Evolutionary conservation across 2,113 vertebrate genomes (phyloP).

Genomic region (Gadus macrocephalus): DNA sequence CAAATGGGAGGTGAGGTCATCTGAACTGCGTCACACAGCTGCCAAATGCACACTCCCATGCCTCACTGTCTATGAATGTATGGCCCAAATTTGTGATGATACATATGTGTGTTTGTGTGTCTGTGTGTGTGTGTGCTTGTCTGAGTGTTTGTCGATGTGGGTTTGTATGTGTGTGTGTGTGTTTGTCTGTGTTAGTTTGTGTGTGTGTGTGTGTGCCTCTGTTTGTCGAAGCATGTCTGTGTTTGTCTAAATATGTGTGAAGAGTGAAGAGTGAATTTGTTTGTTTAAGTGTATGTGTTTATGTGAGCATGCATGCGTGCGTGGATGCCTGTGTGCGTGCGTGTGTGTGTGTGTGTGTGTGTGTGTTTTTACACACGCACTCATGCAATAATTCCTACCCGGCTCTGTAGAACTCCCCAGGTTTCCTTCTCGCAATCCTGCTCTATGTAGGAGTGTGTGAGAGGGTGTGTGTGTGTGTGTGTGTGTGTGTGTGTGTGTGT

Average conservation of each 20-base stretch:
- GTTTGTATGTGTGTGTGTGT: constrained; percentile 17
- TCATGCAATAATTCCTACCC: constrained; percentile 35
- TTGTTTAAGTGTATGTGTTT: not conserved
- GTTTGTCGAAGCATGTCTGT: constrained; percentile 11
- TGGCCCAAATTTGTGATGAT: not conserved
- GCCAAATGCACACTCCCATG: constrained; percentile 28
- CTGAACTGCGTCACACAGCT: constrained; percentile 19
- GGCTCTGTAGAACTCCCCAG: constrained; percentile 19
- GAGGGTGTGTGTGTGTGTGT: no score
- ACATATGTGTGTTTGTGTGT: not conserved
- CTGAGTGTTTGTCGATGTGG: not conserved
- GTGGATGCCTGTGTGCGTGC: constrained; percentile 23
- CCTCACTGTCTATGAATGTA: constrained; percentile 4
- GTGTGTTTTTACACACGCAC: constrained; percentile 21
- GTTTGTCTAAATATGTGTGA: no score
- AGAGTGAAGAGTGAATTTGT: no score
- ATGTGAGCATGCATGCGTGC: constrained; percentile 14
- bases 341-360: constrained; percentile 28
- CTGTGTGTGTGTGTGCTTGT: constrained; percentile 18
- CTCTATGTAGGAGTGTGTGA: no score
- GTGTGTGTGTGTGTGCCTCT: constrained; percentile 10
- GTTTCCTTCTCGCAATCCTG: constrained; percentile 9
- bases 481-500: no score
- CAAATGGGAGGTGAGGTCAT: constrained; percentile 34
- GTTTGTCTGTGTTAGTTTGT: constrained; percentile 22